Conservation (phyloP, 1,140 invertebrate genomes). For the Diprion similis region DNA sequence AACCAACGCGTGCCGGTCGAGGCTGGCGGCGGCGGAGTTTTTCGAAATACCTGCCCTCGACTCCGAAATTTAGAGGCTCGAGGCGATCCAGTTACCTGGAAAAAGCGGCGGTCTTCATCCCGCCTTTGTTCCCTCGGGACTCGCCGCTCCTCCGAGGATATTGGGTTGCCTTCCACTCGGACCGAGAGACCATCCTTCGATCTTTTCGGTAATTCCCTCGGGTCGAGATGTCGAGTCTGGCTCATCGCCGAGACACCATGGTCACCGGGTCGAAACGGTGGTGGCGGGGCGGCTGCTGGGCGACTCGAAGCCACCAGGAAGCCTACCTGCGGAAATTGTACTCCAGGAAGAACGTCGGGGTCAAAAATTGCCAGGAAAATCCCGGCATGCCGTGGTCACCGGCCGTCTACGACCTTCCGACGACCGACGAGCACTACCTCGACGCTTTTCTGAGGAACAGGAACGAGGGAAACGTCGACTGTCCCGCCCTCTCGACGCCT, state of each 20-base stretch:
- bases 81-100: not conserved
- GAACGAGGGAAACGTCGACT: conserved; percentile 20
- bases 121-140: not conserved
- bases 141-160: conserved; percentile 12
- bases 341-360: conserved; percentile 45
- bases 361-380: conserved; percentile 3
- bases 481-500: conserved; percentile 40
- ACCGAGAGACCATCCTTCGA: not conserved
- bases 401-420: conserved; percentile 42
- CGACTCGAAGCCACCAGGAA: conserved; percentile 57
- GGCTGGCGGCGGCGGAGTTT: not conserved
- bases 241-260: conserved; percentile 46
- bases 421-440: conserved; percentile 48
- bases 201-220: too few relatives aligned
- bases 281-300: conserved; percentile 60
- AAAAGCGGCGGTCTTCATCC: conserved; percentile 13
- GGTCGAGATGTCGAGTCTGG: conserved; percentile 50
- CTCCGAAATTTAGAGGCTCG: conserved; percentile 21
- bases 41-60: conserved; percentile 13
- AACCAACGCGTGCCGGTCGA: conserved; percentile 26
- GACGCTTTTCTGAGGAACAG: conserved; percentile 47
- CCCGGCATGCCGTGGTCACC: conserved; percentile 23
- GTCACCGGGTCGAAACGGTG: conserved; percentile 56
- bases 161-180: not conserved
- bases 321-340: conserved; percentile 57